A percentile compares a stretch with the other conserved stretches of the same genome.
Conservation (phyloP, 2,797 vertebrate genomes). For the Eutrigla gurnardus region DNA sequence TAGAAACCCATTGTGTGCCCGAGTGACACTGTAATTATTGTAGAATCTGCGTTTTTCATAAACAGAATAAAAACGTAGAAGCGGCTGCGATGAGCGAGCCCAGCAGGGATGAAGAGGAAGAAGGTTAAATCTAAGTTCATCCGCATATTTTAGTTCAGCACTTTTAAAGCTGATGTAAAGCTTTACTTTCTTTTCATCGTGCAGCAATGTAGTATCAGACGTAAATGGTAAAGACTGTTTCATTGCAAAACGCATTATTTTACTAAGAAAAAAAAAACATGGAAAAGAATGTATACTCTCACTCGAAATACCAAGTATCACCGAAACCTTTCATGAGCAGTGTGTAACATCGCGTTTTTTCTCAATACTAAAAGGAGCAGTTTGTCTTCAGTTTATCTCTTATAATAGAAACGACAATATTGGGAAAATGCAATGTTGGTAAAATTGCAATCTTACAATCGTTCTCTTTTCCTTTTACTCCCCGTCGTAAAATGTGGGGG, state of each 20-base stretch:
- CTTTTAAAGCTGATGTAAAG: neutral
- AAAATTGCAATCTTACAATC: neutral
- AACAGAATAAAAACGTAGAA: neutral
- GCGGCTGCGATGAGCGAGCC: neutral
- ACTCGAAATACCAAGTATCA: neutral
- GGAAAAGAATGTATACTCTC: neutral
- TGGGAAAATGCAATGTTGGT: neutral
- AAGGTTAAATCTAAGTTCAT: conserved; percentile 9
- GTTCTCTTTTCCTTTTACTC: neutral
- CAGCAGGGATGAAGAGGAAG: conserved; percentile 5
- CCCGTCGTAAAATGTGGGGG: neutral
- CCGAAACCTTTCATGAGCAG: neutral
- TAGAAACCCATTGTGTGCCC: neutral
- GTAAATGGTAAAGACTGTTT: neutral
- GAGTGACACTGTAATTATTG: conserved; percentile 18
- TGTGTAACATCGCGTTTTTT: neutral
- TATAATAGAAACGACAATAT: neutral
- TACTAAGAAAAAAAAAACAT: neutral
- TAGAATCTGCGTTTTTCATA: conserved; percentile 15
- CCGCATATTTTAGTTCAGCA: neutral
- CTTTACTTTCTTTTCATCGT: neutral
- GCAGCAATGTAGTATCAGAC: neutral
- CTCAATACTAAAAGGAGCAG: neutral
- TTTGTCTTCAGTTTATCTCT: neutral
- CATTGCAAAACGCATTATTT: neutral